Evolutionary conservation across 2,888 invertebrate genomes (phyloP), one percentile per base, ranked within the genome.

Genomic region (Drosophila neonasuta): DNA sequence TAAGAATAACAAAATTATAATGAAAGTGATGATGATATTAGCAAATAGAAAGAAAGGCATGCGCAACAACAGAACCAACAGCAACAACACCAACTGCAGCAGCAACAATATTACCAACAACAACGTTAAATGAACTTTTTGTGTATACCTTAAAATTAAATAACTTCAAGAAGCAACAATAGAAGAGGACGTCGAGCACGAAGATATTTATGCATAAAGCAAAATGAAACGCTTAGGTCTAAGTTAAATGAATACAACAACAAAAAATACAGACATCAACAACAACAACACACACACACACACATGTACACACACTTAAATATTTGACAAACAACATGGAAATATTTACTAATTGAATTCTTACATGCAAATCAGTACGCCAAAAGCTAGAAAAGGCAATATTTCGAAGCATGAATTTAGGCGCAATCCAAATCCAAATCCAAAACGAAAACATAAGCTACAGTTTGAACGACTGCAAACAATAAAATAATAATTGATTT

Each of bases 201-300:
- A 74, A 78, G 77, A 88, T 79, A 86, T 86, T 88, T 87, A 87
- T 88, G 85, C 79, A 87, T 79, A 83, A 80, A 80, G 15, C 68
- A 86, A 73, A 87, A 80, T 74, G 71, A 79, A 77, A 74, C 78
- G 78, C 83, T 82, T 84, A 84, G 88, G 63, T 88, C 71, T 84
- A 83, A 83, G 83, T 82, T 85, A 77, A 88, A 85, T 81, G 73
- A 88, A 85, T 79, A 80, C 83, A 80, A 71, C 13, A 68, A 64
- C 24, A 20, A 20, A 20, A 20, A 20, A 20, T 20, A 20, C 20
- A 20, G 20, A 20, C 20, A 20, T 3, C 20, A 20, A 20, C 20
- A 20, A 20, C 6, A 4, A 24, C 24, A 59, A 75, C 44, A 68
- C 17, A 50, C 32, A 68, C 62, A 70, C 60, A 71, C 63, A 63